These are phyloP conservation scores for Muschampia plurimacula DNA, from an alignment of 2,888 invertebrate genomes.

Conservation along the genomic window DNA sequence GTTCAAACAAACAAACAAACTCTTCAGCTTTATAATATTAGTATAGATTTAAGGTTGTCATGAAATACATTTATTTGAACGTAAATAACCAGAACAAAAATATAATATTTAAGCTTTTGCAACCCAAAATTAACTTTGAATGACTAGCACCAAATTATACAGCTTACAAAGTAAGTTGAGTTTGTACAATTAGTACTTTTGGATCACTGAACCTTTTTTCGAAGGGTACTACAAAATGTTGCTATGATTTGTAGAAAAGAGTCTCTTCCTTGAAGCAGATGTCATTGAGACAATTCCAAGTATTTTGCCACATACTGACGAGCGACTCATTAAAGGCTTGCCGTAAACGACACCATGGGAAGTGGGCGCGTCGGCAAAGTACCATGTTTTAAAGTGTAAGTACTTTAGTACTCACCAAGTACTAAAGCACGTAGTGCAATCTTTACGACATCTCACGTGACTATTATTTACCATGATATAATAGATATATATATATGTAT, in stretches of 20 bases:
- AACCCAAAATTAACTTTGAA: not conserved
- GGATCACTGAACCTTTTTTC: too few relatives aligned
- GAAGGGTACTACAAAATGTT: too few relatives aligned
- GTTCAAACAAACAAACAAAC: too few relatives aligned
- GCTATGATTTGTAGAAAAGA: conserved; percentile 18
- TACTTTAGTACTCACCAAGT: conserved; percentile 13
- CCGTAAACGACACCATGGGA: conserved; percentile 29
- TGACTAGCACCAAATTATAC: not conserved
- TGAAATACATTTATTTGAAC: not conserved
- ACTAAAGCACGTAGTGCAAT: conserved; percentile 7
- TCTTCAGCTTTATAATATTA: too few relatives aligned
- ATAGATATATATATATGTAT: not conserved
- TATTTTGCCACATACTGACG: conserved; percentile 26
- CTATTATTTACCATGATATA: not conserved
- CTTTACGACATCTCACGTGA: conserved; percentile 15
- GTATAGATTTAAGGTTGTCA: too few relatives aligned
- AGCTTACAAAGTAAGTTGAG: not conserved
- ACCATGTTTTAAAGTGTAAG: conserved; percentile 18
- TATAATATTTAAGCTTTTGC: not conserved
- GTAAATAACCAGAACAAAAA: not conserved
- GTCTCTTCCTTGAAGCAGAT: conserved; percentile 22
- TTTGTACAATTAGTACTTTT: too few relatives aligned
- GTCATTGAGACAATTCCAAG: conserved; percentile 38
- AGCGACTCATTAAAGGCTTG: conserved; percentile 34
- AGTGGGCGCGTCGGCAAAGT: conserved; percentile 32